Evolutionary conservation across 2,888 invertebrate genomes (phyloP), one percentile per base, ranked within the genome.

Genomic region (Gymnosoma rotundatum): DNA sequence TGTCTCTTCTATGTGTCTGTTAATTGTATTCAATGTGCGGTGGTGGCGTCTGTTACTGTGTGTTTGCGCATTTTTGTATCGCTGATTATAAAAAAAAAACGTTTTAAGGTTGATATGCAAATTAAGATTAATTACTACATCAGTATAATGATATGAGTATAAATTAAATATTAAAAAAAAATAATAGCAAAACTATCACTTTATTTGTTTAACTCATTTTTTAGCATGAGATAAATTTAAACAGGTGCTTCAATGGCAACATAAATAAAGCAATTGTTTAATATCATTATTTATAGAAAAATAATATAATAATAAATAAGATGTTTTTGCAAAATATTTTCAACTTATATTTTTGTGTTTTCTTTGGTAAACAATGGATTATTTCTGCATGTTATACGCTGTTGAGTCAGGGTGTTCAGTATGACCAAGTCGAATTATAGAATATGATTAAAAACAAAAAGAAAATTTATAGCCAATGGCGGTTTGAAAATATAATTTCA

Each of bases 111-210:
- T 83, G 79, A 79, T 70, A 79, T 61, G 60, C 79, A 79, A 75
- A 76, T 83, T 83, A 79, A 83, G 79, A 79, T 79, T 66, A 76
- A 79, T 72, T 75, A 66, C 66, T 75, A 61, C 61, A 14, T 67
- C 3, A 21, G 14, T 61, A 61, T 45, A 54, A 66, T 42, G 2
- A 69, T 45, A 54, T 32, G 12, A 61, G 1, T 32, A 45, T 63
- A n/a, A 78, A 63, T 25, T 21, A 58, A 38, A 60, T 50, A 76
- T 21, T 50, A 20, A n/a, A n/a, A 20, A 1, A 14, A 50, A 45
- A 2, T 8, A 36, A 20, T 48, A 20, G 0, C 42, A 54, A 21
- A 45, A 54, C 16, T 42, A 25, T 21, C 9, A 60, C 32, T 16
- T n/a, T 66, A 16, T 36, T 50, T 60, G 10, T 25, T 66, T 18